Percentiles rank a stretch among this genome's conserved stretches.
Evolutionary conservation across 1,140 invertebrate genomes (phyloP).

Genomic region (Leptestheria dahalacensis): DNA sequence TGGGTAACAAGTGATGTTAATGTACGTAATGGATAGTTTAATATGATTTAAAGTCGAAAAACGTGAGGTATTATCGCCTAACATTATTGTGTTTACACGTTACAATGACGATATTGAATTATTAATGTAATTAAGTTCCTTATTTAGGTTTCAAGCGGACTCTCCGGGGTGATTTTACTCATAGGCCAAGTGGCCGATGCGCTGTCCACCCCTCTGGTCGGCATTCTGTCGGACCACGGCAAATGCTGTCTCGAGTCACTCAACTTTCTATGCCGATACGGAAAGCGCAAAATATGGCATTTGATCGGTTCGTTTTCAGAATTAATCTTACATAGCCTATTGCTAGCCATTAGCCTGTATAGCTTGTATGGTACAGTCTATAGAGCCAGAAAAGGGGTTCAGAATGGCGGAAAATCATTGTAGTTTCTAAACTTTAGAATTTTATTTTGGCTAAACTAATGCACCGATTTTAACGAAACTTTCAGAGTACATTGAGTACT

Average conservation of each 20-base stretch:
- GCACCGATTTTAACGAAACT: too few relatives aligned
- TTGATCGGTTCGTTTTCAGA: constrained; percentile 45
- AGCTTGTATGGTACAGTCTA: constrained; percentile 12
- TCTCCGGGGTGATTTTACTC: constrained; percentile 35
- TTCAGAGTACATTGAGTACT: too few relatives aligned
- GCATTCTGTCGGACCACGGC: constrained; percentile 53
- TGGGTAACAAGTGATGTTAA: too few relatives aligned
- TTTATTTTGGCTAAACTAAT: too few relatives aligned
- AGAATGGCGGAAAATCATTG: too few relatives aligned
- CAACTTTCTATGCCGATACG: constrained; percentile 40
- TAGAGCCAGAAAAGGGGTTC: too few relatives aligned
- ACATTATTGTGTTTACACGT: background rate
- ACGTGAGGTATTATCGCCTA: too few relatives aligned
- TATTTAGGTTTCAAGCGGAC: constrained; percentile 22
- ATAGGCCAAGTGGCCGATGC: constrained; percentile 69
- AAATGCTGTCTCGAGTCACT: constrained; percentile 24
- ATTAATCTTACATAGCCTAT: background rate
- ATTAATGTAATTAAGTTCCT: too few relatives aligned
- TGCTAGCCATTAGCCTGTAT: background rate
- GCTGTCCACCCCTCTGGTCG: constrained; percentile 68
- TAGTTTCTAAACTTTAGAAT: too few relatives aligned
- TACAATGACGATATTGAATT: background rate
- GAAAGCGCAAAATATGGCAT: constrained; percentile 62
- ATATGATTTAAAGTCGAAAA: too few relatives aligned
- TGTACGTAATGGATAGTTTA: too few relatives aligned